A percentile compares a stretch with the other conserved stretches of the same genome.
Evolutionary conservation across 2,797 vertebrate species (phyloP).

Genomic region (Amblyopsis hoosieri): DNA sequence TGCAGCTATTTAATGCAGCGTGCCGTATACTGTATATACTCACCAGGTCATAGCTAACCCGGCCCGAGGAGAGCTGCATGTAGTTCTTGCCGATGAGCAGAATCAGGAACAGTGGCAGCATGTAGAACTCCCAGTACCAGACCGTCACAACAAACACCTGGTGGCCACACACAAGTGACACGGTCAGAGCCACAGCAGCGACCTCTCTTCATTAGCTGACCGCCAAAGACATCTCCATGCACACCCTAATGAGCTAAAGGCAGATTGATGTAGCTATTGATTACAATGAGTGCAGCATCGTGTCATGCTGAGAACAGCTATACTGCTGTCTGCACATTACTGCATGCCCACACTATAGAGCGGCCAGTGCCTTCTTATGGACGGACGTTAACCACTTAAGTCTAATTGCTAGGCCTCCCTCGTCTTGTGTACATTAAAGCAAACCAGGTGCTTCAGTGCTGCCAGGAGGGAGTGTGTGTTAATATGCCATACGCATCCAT

Average conservation of each 20-base stretch:
- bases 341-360: constrained; percentile 18
- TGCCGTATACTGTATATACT: constrained; percentile 50
- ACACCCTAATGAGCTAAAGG: constrained; percentile 25
- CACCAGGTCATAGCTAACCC: constrained; percentile 83
- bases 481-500: constrained; percentile 45
- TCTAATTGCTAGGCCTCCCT: constrained; percentile 57
- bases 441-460: constrained; percentile 28
- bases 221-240: constrained; percentile 15
- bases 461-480: constrained; percentile 37
- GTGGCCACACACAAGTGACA: constrained; percentile 17
- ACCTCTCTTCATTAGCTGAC: constrained; percentile 25
- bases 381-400: constrained; percentile 49
- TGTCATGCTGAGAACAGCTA: constrained; percentile 34
- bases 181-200: constrained; percentile 13
- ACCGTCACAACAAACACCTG: constrained; percentile 90
- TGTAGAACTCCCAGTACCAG: constrained; percentile 93
- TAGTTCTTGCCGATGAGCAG: constrained; percentile 90
- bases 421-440: constrained; percentile 54
- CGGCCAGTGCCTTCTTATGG: constrained; percentile 19
- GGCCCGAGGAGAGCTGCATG: constrained; percentile 77
- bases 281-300: constrained; percentile 9
- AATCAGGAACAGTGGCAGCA: constrained; percentile 89
- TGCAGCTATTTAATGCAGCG: no score
- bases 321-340: not conserved
- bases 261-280: constrained; percentile 22